A percentile compares a stretch with the other conserved stretches of the same genome.
phyloP scores from a whole-genome alignment of 1,140 invertebrate species.

The Proales similis region DNA sequence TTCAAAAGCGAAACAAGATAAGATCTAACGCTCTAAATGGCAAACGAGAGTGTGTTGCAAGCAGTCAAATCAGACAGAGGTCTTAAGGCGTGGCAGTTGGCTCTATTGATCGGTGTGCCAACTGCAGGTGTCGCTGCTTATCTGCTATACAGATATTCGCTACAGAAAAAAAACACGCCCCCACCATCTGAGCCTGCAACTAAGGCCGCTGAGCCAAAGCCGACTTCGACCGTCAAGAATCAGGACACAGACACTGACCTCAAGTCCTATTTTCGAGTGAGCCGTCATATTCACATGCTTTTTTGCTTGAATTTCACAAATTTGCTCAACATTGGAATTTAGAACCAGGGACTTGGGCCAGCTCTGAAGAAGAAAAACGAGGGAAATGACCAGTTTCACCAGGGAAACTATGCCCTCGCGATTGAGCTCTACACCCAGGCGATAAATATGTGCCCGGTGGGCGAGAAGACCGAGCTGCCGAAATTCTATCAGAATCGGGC shows the following conservation, averaged over 20 bases:
- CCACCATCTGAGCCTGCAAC: background rate
- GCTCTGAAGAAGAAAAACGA: slow-evolving; percentile 70
- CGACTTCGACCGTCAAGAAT: background rate
- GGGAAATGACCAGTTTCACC: slow-evolving; percentile 79
- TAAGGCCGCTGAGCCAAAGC: background rate
- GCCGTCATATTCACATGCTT: background rate
- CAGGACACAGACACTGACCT: background rate
- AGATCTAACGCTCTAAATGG: too few relatives aligned
- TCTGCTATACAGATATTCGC: slow-evolving; percentile 3
- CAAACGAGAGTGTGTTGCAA: too few relatives aligned
- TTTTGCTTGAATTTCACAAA: background rate
- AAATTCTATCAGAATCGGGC: slow-evolving; percentile 92
- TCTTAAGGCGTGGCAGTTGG: slow-evolving; percentile 31
- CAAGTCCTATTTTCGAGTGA: background rate
- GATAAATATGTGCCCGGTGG: slow-evolving; percentile 70
- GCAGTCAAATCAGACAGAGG: too few relatives aligned
- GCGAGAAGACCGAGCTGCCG: slow-evolving; percentile 66
- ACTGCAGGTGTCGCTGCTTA: slow-evolving; percentile 12
- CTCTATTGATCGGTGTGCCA: slow-evolving; percentile 17
- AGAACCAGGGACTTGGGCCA: slow-evolving; percentile 60
- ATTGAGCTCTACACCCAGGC: slow-evolving; percentile 78
- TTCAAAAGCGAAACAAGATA: too few relatives aligned
- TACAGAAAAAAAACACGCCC: background rate
- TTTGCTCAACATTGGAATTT: slow-evolving; percentile 4
- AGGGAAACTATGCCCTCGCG: slow-evolving; percentile 76